Percentiles rank a stretch among this genome's conserved stretches.
Evolutionary conservation across 2,888 invertebrate species (phyloP).

Genomic region (Gandaritis pyraliata): DNA sequence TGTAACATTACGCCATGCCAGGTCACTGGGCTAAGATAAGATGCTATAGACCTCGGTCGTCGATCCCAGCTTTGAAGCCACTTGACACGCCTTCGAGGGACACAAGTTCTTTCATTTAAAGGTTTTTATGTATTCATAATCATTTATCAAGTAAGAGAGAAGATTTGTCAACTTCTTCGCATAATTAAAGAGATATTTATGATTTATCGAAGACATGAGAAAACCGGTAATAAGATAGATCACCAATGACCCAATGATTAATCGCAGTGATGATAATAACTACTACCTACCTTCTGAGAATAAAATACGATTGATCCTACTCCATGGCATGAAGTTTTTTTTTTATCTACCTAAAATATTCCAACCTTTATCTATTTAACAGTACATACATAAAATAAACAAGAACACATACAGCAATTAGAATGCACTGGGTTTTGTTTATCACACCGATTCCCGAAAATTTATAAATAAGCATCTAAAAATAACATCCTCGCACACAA

Average conservation of each 20-base stretch:
- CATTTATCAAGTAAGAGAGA: neutral
- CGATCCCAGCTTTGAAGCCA: slow-evolving; percentile 21
- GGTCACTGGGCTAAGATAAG: slow-evolving; percentile 43
- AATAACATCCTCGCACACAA: slow-evolving; percentile 20
- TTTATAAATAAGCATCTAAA: slow-evolving; percentile 17
- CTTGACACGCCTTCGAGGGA: slow-evolving; percentile 12
- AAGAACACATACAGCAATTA: neutral
- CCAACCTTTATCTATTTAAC: no score
- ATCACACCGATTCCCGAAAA: neutral
- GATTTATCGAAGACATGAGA: neutral
- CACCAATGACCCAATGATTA: no score
- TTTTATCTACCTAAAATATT: no score
- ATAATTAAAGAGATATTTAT: neutral
- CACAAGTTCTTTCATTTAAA: neutral
- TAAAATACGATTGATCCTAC: no score
- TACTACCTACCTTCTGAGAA: no score
- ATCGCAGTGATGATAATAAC: no score
- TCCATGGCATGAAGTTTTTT: no score
- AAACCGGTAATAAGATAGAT: no score
- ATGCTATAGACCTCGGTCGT: slow-evolving; percentile 30
- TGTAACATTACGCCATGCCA: slow-evolving; percentile 19
- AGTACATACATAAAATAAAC: no score
- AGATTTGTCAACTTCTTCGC: slow-evolving; percentile 6
- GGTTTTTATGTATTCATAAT: neutral
- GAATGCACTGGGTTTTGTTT: slow-evolving; percentile 5